These are phyloP conservation scores for Pyrocephalus nanus DNA, from an alignment of 2,797 vertebrate genomes.

Conservation along the genomic window DNA sequence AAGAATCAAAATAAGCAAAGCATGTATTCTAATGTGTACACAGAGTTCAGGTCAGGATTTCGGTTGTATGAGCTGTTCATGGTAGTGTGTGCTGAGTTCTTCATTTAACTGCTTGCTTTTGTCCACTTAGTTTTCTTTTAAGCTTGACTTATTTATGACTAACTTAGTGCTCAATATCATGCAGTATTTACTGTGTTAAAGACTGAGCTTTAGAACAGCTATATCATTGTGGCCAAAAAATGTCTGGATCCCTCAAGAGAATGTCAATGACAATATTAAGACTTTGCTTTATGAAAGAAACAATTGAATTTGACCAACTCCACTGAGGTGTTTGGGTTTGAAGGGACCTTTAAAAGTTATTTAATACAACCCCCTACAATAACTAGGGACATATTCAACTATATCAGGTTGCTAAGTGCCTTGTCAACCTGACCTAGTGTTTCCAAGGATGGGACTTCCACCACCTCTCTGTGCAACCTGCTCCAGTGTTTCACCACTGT, in stretches of 20 bases:
- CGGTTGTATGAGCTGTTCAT: background rate
- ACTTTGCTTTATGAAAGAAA: background rate
- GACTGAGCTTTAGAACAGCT: background rate
- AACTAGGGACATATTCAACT: background rate
- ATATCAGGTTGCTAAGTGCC: background rate
- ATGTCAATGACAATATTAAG: background rate
- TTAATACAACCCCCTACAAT: background rate
- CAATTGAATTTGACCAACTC: background rate
- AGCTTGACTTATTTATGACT: background rate
- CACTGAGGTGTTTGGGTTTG: background rate
- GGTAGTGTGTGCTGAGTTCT: background rate
- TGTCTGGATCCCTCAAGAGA: background rate
- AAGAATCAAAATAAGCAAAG: background rate
- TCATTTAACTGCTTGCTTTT: background rate
- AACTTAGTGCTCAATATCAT: background rate
- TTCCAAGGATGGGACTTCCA: background rate
- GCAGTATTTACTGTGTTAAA: background rate
- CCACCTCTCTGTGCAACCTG: background rate
- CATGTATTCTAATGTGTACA: background rate
- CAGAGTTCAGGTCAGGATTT: background rate
- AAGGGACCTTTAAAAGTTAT: background rate
- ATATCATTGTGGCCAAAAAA: background rate
- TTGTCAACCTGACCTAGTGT: background rate
- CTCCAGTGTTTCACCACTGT: background rate
- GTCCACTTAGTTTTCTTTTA: background rate